Evolutionary conservation across 2,888 invertebrate genomes (phyloP).

Genomic region (Drosophila parthenogenetica): DNA sequence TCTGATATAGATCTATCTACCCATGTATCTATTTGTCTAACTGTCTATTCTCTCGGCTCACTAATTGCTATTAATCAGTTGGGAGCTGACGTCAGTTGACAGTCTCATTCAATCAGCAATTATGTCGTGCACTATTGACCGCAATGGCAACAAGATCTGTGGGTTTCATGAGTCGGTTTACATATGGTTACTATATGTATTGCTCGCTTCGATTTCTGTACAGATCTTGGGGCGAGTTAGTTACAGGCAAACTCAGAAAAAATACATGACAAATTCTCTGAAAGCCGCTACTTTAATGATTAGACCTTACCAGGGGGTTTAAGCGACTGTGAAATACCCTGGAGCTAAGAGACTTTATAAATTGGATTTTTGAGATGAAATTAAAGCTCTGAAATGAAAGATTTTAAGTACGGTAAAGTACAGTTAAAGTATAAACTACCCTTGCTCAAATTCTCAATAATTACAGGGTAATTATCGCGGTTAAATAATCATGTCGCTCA

Average conservation of each 20-base stretch:
- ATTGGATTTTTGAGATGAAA: too few relatives aligned
- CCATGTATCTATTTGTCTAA: not conserved
- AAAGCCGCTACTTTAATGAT: conserved; percentile 58
- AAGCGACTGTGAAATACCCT: not conserved
- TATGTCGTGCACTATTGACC: conserved; percentile 73
- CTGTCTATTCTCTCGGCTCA: conserved; percentile 1
- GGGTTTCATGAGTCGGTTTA: conserved; percentile 8
- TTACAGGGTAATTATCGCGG: conserved; percentile 4
- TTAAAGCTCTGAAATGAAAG: too few relatives aligned
- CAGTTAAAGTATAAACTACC: too few relatives aligned
- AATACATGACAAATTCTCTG: conserved; percentile 39
- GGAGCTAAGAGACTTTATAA: too few relatives aligned
- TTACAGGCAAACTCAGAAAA: conserved; percentile 13
- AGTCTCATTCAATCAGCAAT: conserved; percentile 65
- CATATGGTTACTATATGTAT: not conserved
- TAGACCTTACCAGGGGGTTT: conserved; percentile 20
- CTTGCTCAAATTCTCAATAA: too few relatives aligned
- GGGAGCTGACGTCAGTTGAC: conserved; percentile 65
- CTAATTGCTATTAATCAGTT: conserved; percentile 73
- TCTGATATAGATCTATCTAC: conserved; percentile 9
- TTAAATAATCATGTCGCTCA: not conserved
- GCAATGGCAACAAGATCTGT: conserved; percentile 28
- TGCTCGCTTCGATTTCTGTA: conserved; percentile 31
- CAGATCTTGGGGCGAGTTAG: conserved; percentile 25
- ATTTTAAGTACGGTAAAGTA: not conserved